Base-by-base conservation (phyloP, 2,888 invertebrate species). In the Dioctria rufipes region DNA sequence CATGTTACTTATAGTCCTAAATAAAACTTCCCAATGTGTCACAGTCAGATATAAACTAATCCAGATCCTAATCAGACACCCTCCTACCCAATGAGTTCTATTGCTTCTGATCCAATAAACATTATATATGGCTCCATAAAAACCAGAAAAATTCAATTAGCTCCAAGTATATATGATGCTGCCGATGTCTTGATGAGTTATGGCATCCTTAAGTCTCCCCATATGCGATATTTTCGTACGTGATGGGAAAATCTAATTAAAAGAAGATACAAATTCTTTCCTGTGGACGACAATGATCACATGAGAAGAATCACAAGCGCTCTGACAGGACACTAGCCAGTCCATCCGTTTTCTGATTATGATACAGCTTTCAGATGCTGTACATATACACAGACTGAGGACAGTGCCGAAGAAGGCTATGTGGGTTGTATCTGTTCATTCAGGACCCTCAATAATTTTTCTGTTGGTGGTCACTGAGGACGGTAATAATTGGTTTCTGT, bases 201-300 rank as follows among this genome's bases (percentile, higher is more conserved):
- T 77, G 37, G 39, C 39, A 77, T 49, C 49, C 61, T 39, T 49
- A 49, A 25, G 39, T 40, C 63, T 13, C 39, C 46, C 46, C 46
- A 71, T 46, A 82, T 6, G 75, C 43, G 9, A 11, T 46, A 65
- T 80, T 73, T 60, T 46, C 69, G 13, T 83, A 83, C 83, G 83
- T 83, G 83, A 81, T 42, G 69, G 75, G 81, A 78, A 83, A 82
- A 81, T 83, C 83, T 83, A 83, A 83, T 83, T 83, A 83, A 83
- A 82, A 83, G 82, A 81, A 80, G 81, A 81, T 81, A 81, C 80
- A 78, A 81, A 81, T 80, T 80, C 60, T 42, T 42, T 75, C 60
- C 46, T 49, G 60, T 11, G 63, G 63, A 58, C 43, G 77, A 77
- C 40, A 40, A 63, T 77, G 39, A 63, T 58, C 63, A 49, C 77